Evolutionary conservation across 2,888 invertebrate genomes (phyloP), one percentile per base, ranked within the genome.

Genomic region (Ormyrus nitidulus): DNA sequence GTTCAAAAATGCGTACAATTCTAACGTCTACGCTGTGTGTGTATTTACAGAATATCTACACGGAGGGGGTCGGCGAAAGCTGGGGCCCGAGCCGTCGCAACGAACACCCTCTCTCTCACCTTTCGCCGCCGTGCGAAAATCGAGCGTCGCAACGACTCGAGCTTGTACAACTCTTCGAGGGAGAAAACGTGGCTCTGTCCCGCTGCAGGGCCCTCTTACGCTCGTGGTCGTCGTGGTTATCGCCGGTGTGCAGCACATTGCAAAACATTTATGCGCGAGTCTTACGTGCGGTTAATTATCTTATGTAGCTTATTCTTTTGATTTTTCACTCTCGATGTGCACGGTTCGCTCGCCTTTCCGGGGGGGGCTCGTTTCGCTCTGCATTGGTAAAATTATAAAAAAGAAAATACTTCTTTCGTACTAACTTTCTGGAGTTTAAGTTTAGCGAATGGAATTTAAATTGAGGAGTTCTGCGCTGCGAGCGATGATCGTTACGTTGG

Each of bases 11-110:
- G 48, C 34, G 56, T 59, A 72, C 11, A 5, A 54, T 19, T 19
- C 68, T 44, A 59, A 62, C 53, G 10, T 49, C 74, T 65, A 74
- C 9, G 34, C 34, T 48, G 56, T 13, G 58, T 13, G 58, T 65
- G 34, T 73, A 79, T 79, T 73, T 73, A 79, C 62, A 74, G 51
- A 74, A n/a, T 69, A 79, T 79, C 68, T 79, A 74, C 69, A 79
- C 13, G n/a, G 62, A 64, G 68, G 44, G 71, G 71, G 8, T 34
- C 59, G 46, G 56, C 59, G 11, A 19, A 7, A 71, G 8, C 34
- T 34, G 34, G 34, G 34, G 34, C 34, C 34, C 34, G 34, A 34
- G 34, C 34, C 34, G 34, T 34, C 34, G 34, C 34, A 4, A 34
- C 34, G 34, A 34, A 19, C 19, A 19, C 19, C 19, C 19, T 19